Conservation (phyloP, 2,113 vertebrate species). For the Speoplatyrhinus poulsoni region DNA sequence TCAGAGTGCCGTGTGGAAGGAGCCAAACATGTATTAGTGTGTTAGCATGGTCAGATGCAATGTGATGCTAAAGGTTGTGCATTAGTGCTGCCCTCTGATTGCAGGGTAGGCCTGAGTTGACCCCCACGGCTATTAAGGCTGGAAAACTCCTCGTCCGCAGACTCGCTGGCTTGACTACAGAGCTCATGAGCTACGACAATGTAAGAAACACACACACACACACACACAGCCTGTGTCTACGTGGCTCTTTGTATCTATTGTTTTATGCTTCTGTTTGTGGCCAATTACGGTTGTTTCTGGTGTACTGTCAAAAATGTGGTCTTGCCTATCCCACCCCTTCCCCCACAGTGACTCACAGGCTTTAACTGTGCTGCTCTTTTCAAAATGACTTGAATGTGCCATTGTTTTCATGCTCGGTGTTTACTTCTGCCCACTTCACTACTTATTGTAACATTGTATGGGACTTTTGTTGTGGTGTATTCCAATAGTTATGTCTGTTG, state of each 20-base stretch:
- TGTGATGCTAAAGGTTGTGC: neutral
- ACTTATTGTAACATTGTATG: constrained; percentile 10
- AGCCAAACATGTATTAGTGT: constrained; percentile 5
- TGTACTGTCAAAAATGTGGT: constrained; percentile 2
- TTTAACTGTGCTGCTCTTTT: constrained; percentile 17
- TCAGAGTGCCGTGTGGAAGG: no score
- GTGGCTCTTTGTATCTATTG: constrained; percentile 17
- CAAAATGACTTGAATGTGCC: constrained; percentile 11
- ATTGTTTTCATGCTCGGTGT: constrained; percentile 20
- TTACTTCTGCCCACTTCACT: neutral
- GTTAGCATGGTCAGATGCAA: no score
- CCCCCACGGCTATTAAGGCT: constrained; percentile 88
- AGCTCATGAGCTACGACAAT: constrained; percentile 89
- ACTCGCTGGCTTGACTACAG: constrained; percentile 74
- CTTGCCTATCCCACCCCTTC: neutral
- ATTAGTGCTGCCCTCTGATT: constrained; percentile 25
- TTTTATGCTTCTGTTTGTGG: neutral
- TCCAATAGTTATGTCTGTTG: neutral
- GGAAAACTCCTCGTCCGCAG: constrained; percentile 88
- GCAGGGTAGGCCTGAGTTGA: constrained; percentile 92
- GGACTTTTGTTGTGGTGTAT: constrained; percentile 15
- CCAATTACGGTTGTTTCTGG: constrained; percentile 2
- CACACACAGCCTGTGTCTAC: constrained; percentile 8
- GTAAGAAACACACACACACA: constrained; percentile 75
- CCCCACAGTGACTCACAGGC: constrained; percentile 11